Conservation (phyloP, 1,140 invertebrate genomes). For the Drosophila takahashii region DNA sequence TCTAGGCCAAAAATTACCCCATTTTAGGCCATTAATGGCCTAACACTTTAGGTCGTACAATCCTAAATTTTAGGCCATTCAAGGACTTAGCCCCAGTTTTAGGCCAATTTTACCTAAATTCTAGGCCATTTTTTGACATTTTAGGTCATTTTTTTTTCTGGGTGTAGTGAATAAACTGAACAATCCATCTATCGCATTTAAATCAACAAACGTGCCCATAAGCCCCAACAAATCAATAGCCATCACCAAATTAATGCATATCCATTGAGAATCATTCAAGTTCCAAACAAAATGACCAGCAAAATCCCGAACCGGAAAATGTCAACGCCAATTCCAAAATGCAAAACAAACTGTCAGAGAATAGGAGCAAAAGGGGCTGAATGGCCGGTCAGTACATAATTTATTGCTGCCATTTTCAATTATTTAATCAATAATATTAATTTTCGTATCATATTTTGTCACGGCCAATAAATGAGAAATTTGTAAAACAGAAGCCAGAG, state of each 20-base stretch:
- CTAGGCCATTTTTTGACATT: too few species aligned
- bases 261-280: constrained; percentile 30
- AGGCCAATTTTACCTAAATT: too few species aligned
- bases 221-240: neutral
- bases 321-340: constrained; percentile 56
- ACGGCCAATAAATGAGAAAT: constrained; percentile 80
- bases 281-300: constrained; percentile 12
- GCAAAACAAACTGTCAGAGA: constrained; percentile 40
- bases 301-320: constrained; percentile 23
- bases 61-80: too few species aligned
- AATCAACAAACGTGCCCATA: neutral
- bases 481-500: constrained; percentile 71
- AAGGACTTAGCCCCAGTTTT: too few species aligned
- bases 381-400: constrained; percentile 19
- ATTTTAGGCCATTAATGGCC: too few species aligned
- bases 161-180: too few species aligned
- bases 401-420: constrained; percentile 78
- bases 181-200: neutral
- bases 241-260: constrained; percentile 33
- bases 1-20: too few species aligned
- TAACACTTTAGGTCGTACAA: too few species aligned
- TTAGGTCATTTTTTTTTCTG: too few species aligned
- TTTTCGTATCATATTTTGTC: constrained; percentile 84
- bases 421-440: constrained; percentile 84
- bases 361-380: constrained; percentile 9